Percentiles rank a stretch among this genome's conserved stretches.
These are phyloP conservation scores for Gerris buenoi DNA, from an alignment of 1,140 invertebrate species.

Conservation along the genomic window DNA sequence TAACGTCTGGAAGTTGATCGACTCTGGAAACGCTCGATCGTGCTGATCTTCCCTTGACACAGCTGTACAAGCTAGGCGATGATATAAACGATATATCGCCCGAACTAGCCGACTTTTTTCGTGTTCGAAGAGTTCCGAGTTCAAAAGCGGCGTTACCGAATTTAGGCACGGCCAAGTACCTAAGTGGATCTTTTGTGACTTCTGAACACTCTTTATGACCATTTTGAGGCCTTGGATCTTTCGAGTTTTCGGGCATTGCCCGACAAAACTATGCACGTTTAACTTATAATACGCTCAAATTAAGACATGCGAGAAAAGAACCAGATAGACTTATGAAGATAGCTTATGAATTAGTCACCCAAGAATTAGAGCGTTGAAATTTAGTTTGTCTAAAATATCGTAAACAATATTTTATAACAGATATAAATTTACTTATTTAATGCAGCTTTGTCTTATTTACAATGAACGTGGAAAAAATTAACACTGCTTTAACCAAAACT, in stretches of 20 bases:
- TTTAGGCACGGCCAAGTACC: neutral
- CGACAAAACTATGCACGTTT: no score
- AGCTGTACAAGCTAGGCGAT: neutral
- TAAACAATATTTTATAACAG: no score
- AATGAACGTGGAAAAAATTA: no score
- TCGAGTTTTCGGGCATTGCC: neutral
- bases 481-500: no score
- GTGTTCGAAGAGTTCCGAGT: neutral
- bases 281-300: no score
- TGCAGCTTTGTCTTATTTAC: no score
- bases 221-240: neutral
- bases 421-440: no score
- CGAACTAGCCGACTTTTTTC: neutral
- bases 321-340: no score
- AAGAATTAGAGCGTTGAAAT: no score
- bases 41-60: neutral
- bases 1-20: neutral
- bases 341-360: no score
- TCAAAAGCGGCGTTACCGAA: neutral
- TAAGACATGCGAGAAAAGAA: no score
- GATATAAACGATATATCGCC: neutral
- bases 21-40: neutral
- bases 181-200: neutral
- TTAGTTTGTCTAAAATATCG: no score
- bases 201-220: neutral